Percentiles rank a stretch among this genome's conserved stretches.
These are phyloP conservation scores for Macaca fascicularis DNA, from an alignment of 2,113 vertebrate species.

Conservation along the genomic window T2T-MFA8v1.1 NC_088387.1:102617001-102617500, in stretches of 20 bases:
- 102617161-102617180: slow-evolving; percentile 57
- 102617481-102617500: slow-evolving; percentile 74
- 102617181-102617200: slow-evolving; percentile 49
- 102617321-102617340: slow-evolving; percentile 62
- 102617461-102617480: slow-evolving; percentile 84
- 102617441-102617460: slow-evolving; percentile 87
- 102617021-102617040: slow-evolving; percentile 17
- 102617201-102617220: slow-evolving; percentile 61
- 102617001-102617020: not conserved
- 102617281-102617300: slow-evolving; percentile 65
- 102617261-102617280: slow-evolving; percentile 71
- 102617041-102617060: not conserved
- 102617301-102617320: slow-evolving; percentile 67
- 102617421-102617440: slow-evolving; percentile 83
- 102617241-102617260: slow-evolving; percentile 73
- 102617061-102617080: not conserved
- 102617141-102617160: slow-evolving; percentile 4
- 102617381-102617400: slow-evolving; percentile 87
- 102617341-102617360: slow-evolving; percentile 72
- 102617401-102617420: slow-evolving; percentile 87
- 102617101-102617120: slow-evolving; percentile 14
- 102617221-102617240: slow-evolving; percentile 68
- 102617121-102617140: not conserved
- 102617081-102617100: slow-evolving; percentile 41
- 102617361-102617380: slow-evolving; percentile 83